Base-by-base conservation (phyloP, 2,888 invertebrate species). In the Trilocha varians region DNA sequence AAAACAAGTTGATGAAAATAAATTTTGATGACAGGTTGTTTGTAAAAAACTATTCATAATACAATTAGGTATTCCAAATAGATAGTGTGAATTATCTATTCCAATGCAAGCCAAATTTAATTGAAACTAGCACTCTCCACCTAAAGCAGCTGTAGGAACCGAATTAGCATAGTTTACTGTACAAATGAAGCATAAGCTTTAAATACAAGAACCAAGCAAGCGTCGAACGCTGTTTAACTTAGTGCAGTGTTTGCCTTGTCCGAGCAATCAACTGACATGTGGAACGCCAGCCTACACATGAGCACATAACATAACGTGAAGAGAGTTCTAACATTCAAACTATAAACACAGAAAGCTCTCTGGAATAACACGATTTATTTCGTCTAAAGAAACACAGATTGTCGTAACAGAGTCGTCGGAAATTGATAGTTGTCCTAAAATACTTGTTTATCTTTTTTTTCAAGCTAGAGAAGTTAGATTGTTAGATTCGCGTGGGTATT, bases 221-320 rank as follows among this genome's bases (percentile, higher is more conserved):
- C 48, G 41, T 42, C 41, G 46, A 49, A 41, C 46, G 41, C 44
- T 69, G 54, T 77, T 70, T 77, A 70, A 65, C 45, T 71, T 72
- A 59, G 65, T 43, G 54, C 50, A 48, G 49, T 73, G 65, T 78
- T 77, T 72, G 62, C 53, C 51, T 51, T 59, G 67, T 59, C 60
- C 62, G 65, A 57, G 69, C 72, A 76, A 78, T 77, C 76, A 77
- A 68, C 25, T 25, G 25, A 32, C 25, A 34, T 38, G 34, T 15
- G 25, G 39, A n/a, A 39, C 33, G 39, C 14, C n/a, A 18, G 34
- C 5, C 38, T 18, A 37, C 36, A n/a, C n/a, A n/a, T 11, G 37
- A 32, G 14, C 35, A 34, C 13, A 16, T 14, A 16, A 9, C 5
- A 13, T 40, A 34, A 34, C 17, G 9, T 11, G 25, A 25, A 25